phyloP scores from a whole-genome alignment of 2,797 vertebrate genomes.

The Oreochromis grahami region DNA sequence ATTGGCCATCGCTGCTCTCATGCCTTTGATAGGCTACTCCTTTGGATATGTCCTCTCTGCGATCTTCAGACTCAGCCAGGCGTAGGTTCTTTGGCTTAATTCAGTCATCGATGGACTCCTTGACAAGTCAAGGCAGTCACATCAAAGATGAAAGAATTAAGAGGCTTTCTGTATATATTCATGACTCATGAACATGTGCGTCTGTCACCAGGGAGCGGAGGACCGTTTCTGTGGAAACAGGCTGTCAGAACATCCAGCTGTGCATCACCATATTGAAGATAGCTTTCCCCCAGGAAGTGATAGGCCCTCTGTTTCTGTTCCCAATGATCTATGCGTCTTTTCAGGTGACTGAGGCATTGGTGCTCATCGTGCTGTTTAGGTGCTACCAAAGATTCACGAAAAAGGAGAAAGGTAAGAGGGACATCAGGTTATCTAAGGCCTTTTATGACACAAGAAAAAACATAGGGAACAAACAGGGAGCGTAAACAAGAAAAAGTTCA shows the following conservation, averaged over 20 bases:
- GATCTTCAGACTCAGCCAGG: conserved; percentile 67
- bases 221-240: conserved; percentile 80
- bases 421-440: background rate
- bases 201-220: conserved; percentile 63
- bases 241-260: conserved; percentile 81
- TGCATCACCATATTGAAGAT: conserved; percentile 76
- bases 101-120: background rate
- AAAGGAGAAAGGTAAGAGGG: conserved; percentile 35
- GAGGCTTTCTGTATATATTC: background rate
- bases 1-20: conserved; percentile 67
- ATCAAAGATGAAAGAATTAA: background rate
- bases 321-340: conserved; percentile 71
- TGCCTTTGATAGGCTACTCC: conserved; percentile 80
- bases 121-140: background rate
- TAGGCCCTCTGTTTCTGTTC: conserved; percentile 79
- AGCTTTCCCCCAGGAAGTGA: conserved; percentile 65
- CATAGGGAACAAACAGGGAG: background rate
- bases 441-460: background rate
- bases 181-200: background rate
- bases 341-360: conserved; percentile 71
- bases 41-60: conserved; percentile 77
- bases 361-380: conserved; percentile 66
- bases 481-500: background rate
- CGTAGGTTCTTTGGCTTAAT: conserved; percentile 54
- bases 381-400: conserved; percentile 54